phyloP scores from a whole-genome alignment of 1,140 invertebrate genomes.

The Drosophila hydei region DNA sequence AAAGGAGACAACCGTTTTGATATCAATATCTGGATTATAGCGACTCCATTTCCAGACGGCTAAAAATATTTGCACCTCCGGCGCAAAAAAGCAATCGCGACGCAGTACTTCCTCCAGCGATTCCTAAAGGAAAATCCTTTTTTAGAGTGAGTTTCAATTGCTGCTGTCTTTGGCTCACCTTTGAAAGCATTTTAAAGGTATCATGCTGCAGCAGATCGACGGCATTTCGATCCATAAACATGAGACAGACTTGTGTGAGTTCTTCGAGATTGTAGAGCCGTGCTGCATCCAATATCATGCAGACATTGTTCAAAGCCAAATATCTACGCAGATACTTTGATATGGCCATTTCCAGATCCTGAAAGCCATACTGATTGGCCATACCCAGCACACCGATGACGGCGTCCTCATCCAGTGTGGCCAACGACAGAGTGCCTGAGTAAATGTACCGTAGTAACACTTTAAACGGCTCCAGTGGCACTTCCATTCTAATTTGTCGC shows the following conservation, averaged over 20 bases:
- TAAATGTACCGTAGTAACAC: constrained; percentile 97
- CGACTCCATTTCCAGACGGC: constrained; percentile 94
- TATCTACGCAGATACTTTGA: constrained; percentile 96
- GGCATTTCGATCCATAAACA: constrained; percentile 96
- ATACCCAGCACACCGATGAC: constrained; percentile 94
- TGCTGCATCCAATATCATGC: constrained; percentile 96
- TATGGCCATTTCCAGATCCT: constrained; percentile 94
- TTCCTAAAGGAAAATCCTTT: constrained; percentile 77
- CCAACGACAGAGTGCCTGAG: constrained; percentile 92
- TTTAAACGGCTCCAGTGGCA: constrained; percentile 95
- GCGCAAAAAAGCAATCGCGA: constrained; percentile 97
- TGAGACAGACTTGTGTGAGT: constrained; percentile 88
- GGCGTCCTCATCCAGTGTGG: constrained; percentile 92
- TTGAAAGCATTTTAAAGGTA: constrained; percentile 92
- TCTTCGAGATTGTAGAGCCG: constrained; percentile 87
- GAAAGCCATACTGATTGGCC: constrained; percentile 97
- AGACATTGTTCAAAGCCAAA: constrained; percentile 94
- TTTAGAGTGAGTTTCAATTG: background rate
- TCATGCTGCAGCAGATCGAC: constrained; percentile 92
- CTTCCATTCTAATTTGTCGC: constrained; percentile 93
- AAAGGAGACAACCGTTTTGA: constrained; percentile 85
- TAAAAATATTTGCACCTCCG: constrained; percentile 97
- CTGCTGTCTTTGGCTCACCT: constrained; percentile 85
- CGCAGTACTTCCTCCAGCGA: constrained; percentile 93
- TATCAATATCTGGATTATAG: constrained; percentile 88